phyloP scores from a whole-genome alignment of 2,797 vertebrate species.

The Microchirus variegatus region DNA sequence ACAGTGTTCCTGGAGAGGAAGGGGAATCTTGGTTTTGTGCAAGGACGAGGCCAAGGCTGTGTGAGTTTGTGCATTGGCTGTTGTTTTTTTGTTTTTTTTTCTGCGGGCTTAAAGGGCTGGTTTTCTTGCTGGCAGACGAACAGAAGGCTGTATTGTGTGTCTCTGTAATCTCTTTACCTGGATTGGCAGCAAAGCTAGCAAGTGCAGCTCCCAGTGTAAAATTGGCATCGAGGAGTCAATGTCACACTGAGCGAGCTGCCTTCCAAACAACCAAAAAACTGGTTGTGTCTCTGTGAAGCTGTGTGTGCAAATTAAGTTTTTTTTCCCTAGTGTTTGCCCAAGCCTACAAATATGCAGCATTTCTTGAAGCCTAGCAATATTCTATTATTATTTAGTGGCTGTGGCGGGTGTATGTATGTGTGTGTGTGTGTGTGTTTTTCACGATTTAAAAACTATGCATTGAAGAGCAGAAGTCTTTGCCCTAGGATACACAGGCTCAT shows the following conservation, averaged over 20 bases:
- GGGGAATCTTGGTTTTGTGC: slow-evolving; percentile 68
- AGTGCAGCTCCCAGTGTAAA: slow-evolving; percentile 76
- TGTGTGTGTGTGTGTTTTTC: slow-evolving; percentile 26
- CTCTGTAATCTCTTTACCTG: slow-evolving; percentile 88
- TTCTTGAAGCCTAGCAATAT: slow-evolving; percentile 28
- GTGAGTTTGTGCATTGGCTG: slow-evolving; percentile 64
- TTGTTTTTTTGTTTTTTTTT: slow-evolving; percentile 7
- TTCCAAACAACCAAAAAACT: slow-evolving; percentile 65
- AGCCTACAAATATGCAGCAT: slow-evolving; percentile 19
- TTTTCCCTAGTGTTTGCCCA: slow-evolving; percentile 29
- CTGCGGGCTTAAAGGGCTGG: slow-evolving; percentile 72
- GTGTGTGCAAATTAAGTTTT: slow-evolving; percentile 40
- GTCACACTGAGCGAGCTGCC: slow-evolving; percentile 73
- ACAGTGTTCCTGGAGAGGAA: slow-evolving; percentile 72
- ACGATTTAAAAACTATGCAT: slow-evolving; percentile 32
- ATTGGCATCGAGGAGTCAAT: slow-evolving; percentile 79
- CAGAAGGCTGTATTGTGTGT: slow-evolving; percentile 84
- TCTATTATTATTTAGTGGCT: slow-evolving; percentile 41
- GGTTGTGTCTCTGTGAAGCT: slow-evolving; percentile 57
- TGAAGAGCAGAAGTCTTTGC: slow-evolving; percentile 45
- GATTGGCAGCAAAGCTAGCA: slow-evolving; percentile 80
- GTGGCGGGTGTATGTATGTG: background rate
- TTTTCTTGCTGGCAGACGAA: slow-evolving; percentile 84
- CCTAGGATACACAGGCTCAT: slow-evolving; percentile 45
- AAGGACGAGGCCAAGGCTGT: slow-evolving; percentile 59